Evolutionary conservation across 2,888 invertebrate genomes (phyloP), one percentile per base, ranked within the genome.

Genomic region (Osmoderma eremita): DNA sequence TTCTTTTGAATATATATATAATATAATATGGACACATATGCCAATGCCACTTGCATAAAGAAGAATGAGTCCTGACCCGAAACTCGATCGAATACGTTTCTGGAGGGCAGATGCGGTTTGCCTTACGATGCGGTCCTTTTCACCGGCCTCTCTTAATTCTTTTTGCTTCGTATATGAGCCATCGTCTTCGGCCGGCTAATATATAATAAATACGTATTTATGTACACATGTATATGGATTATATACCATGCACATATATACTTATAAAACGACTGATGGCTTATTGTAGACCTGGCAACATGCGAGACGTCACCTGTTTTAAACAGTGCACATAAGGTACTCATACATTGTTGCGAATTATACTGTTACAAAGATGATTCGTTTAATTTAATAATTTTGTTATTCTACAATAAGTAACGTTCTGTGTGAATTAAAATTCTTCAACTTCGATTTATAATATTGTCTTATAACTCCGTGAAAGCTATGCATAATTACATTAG

Each of bases 171-270:
- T 30, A 75, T 75, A 75, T 71, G 72, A 71, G 74, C 71, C 72
- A 73, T 42, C 56, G 24, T 54, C 15, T 48, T 75, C 75, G 76
- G 76, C 75, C 75, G 75, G 77, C 71, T 74, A 75, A 74, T 75
- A 73, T 74, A 78, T 38, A 13, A 53, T 53, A 8, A 10, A 36
- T 42, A n/a, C 17, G 17, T 42, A 36, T 36, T 5, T 36, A 36
- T 17, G 13, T 36, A 36, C 10, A 36, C 10, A 42, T 42, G n/a
- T 42, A 42, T 42, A 42, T 5, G n/a, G 10, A 42, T 42, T 30
- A 30, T 30, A n/a, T 42, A 42, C 13, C 17, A 36, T 36, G 4
- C 42, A 17, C 17, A 13, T 12, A 13, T 41, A 41, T 1, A 42
- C 42, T 1, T 42, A n/a, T 42, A 42, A 1, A 13, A 12, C 76